Evolutionary conservation across 2,113 vertebrate species (phyloP), one percentile per base, ranked within the genome.

Genomic region (Cardinalis cardinalis): DNA sequence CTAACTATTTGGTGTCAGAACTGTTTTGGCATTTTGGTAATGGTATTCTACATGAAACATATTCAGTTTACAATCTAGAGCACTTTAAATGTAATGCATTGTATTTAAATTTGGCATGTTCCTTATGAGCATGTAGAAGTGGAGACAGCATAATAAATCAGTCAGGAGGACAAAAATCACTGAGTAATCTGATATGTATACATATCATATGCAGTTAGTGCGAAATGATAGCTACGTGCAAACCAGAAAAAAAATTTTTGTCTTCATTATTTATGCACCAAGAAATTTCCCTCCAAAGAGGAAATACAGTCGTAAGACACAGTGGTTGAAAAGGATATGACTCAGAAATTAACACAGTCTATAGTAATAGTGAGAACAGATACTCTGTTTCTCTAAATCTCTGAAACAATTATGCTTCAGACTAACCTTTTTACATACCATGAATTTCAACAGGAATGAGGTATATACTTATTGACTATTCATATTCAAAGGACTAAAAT

Each of bases 401-500:
- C 75, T 60, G 52, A 66, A 89, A 95, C 13, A 69, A 72, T 15
- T 58, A 34, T 46, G 14, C 44, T 78, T 83, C 82, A 73, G n/a
- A 63, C 44, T 53, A 65, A 79, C 20, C 10, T 51, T 93, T 89
- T 81, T 73, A 66, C 64, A 79, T 79, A 92, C 17, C 38, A 61
- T 90, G n/a, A 91, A 75, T 93, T 95, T 87, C 61, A 86, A 73
- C 32, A 85, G 41, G 38, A 96, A 93, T 19, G 53, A 74, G 72
- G 72, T 56, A 40, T 7, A n/a, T n/a, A 28, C 21, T 68, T 78
- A 76, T 1, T 61, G 51, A 85, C 26, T 51, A 65, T 17, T 83
- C 26, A 43, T 60, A 91, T 58, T 89, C 65, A 93, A 91, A 21
- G 34, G 63, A 93, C 65, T 41, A 86, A 84, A 92, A 92, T 23